Base-by-base conservation (phyloP, 2,888 invertebrate species). In the Amblyjoppa proteus region DNA sequence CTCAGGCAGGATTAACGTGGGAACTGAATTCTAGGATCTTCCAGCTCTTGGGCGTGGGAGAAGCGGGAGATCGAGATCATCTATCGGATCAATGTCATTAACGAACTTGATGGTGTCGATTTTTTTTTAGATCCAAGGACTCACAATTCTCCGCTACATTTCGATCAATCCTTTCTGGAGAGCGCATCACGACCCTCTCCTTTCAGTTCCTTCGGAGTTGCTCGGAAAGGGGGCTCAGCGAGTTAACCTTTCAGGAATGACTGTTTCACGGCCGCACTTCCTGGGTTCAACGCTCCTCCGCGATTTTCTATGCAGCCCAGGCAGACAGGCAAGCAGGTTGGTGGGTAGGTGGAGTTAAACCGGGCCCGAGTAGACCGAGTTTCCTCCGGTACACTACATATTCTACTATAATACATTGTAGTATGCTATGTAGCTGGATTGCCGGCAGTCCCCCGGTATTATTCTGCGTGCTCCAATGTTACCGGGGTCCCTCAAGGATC, bases 231-330 rank as follows among this genome's bases (percentile, higher is more conserved):
- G 77, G 80, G 83, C 73, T 90, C 89, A 88, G 83, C 77, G 90
- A 91, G 91, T 92, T 92, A 92, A 93, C 90, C 92, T 92, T 91
- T 92, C 90, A 90, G 89, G 90, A 91, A 92, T 92, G 90, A 93
- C 91, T 92, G 92, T 92, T 93, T 92, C 92, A 92, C 91, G 92
- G 92, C 89, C 71, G 81, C 91, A 92, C 91, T 92, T 92, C 91
- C 93, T 92, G 93, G 91, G 93, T 93, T 93, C 93, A 93, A 92
- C 87, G 93, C 91, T 92, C 93, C 89, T 89, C 75, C 16, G 89
- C 90, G 90, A 92, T 92, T 76, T 92, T 91, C 91, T 91, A 92
- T 92, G 91, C 91, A 91, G 90, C 78, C 81, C 75, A 75, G 69
- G 76, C 80, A 75, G 80, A 88, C 89, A 89, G 90, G 88, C 88